Evolutionary conservation across 2,113 vertebrate species (phyloP).

Genomic region (Marmota flaviventris): DNA sequence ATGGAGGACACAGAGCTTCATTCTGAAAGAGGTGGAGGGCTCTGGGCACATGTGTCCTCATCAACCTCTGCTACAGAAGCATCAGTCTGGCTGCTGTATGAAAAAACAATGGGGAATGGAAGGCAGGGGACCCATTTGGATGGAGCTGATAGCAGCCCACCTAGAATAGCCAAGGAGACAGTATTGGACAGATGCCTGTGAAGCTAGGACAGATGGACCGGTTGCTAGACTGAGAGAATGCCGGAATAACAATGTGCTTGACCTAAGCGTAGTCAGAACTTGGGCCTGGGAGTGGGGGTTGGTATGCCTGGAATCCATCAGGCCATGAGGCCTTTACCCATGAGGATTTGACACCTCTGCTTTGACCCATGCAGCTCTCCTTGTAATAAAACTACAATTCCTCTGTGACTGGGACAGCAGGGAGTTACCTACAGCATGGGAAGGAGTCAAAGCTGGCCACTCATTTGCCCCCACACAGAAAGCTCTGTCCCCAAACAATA

Average conservation of each 20-base stretch:
- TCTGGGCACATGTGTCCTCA: not conserved
- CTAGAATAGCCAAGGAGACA: not conserved
- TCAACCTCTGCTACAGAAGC: not conserved
- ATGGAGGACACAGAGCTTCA: not conserved
- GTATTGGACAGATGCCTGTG: not conserved
- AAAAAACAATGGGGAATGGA: too few species aligned
- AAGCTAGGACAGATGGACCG: not conserved
- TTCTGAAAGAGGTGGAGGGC: not conserved
- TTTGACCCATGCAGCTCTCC: not conserved
- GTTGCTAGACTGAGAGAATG: too few species aligned
- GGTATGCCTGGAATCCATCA: not conserved
- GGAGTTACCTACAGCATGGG: not conserved
- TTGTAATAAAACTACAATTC: not conserved
- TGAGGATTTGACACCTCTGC: not conserved
- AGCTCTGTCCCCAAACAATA: too few species aligned
- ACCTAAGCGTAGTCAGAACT: not conserved
- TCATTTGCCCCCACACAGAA: not conserved
- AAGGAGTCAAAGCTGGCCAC: not conserved
- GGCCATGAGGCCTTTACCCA: not conserved
- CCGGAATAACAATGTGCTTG: not conserved
- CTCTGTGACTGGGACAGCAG: not conserved
- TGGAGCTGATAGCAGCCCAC: not conserved
- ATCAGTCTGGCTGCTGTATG: not conserved
- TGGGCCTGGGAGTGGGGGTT: not conserved
- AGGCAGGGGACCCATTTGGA: not conserved